These are phyloP conservation scores for Cybosia mesomella DNA, from an alignment of 2,888 invertebrate species.

Conservation along the genomic window DNA sequence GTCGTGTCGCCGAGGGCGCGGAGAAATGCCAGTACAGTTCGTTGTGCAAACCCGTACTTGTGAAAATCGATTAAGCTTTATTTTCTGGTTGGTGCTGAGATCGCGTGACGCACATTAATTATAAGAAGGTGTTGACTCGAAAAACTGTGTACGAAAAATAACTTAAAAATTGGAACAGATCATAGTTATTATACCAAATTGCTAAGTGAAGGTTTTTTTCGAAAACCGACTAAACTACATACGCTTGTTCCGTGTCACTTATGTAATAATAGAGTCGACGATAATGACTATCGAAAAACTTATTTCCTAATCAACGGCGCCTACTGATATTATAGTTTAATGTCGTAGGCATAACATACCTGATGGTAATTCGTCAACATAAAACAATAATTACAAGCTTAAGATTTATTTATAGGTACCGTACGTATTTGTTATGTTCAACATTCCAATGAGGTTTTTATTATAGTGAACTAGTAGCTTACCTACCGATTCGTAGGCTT, in stretches of 20 bases:
- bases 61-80: constrained; percentile 81
- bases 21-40: constrained; percentile 70
- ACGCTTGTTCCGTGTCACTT: constrained; percentile 36
- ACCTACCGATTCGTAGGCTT: constrained; percentile 28
- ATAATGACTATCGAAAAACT: constrained; percentile 29
- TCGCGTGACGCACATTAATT: constrained; percentile 84
- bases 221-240: constrained; percentile 44
- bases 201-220: constrained; percentile 58
- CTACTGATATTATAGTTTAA: constrained; percentile 22
- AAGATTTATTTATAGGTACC: constrained; percentile 37
- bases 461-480: constrained; percentile 31
- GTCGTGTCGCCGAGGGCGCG: constrained; percentile 68
- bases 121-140: constrained; percentile 83
- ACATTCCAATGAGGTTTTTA: constrained; percentile 48
- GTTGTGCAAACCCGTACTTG: constrained; percentile 73
- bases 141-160: constrained; percentile 74
- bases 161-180: constrained; percentile 75
- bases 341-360: constrained; percentile 22
- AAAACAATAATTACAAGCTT: constrained; percentile 43
- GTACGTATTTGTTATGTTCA: constrained; percentile 26
- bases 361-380: constrained; percentile 37
- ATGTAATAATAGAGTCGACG: constrained; percentile 44
- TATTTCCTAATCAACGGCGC: constrained; percentile 35
- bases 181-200: constrained; percentile 76
- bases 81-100: constrained; percentile 72